phyloP scores from a whole-genome alignment of 2,113 vertebrate species.

The Romanogobio albipinnatus region DNA sequence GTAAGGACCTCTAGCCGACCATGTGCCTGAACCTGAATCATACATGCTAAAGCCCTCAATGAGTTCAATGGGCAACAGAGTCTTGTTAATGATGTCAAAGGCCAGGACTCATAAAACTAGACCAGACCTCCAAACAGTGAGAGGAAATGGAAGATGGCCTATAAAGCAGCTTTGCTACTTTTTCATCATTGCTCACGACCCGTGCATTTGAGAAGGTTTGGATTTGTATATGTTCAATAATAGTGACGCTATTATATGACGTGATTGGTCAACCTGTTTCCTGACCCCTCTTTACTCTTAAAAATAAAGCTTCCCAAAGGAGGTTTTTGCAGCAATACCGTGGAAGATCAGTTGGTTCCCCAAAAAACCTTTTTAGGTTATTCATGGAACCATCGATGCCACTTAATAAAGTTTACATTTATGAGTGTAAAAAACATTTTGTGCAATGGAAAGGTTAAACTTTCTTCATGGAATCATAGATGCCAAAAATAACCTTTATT shows the following conservation, averaged over 20 bases:
- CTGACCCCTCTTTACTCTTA: background rate
- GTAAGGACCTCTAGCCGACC: slow-evolving; percentile 40
- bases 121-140: slow-evolving; percentile 42
- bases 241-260: background rate
- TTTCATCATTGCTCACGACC: slow-evolving; percentile 2
- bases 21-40: slow-evolving; percentile 17
- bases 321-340: background rate
- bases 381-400: too few species aligned
- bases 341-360: too few species aligned
- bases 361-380: too few species aligned
- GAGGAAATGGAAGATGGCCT: slow-evolving; percentile 53
- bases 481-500: too few species aligned
- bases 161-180: slow-evolving; percentile 44
- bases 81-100: slow-evolving; percentile 59
- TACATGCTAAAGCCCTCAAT: slow-evolving; percentile 35
- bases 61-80: slow-evolving; percentile 31
- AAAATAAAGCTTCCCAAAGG: too few species aligned
- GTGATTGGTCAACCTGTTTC: background rate
- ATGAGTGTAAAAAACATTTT: too few species aligned
- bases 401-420: too few species aligned
- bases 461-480: too few species aligned
- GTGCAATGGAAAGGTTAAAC: too few species aligned
- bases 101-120: slow-evolving; percentile 44
- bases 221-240: background rate
- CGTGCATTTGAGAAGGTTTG: background rate